Evolutionary conservation across 2,797 vertebrate species (phyloP), one percentile per base, ranked within the genome.

Genomic region (Sitta carolinensis): DNA sequence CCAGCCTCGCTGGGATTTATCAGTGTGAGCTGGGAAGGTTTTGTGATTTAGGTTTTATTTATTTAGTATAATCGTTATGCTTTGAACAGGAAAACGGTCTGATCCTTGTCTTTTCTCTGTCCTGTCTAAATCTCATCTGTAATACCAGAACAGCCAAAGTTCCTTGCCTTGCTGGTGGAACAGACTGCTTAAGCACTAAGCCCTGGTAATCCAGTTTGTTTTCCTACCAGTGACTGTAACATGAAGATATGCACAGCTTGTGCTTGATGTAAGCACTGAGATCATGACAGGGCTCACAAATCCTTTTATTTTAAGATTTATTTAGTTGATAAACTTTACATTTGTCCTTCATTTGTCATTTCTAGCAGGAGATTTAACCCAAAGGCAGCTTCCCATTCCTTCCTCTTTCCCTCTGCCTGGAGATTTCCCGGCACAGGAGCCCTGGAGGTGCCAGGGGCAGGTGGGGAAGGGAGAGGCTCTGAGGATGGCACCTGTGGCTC

Each of bases 121-220:
- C 70, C 70, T 27, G 54, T 4, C 62, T 43, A 30, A 77, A 74
- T 50, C 81, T 47, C 70, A 19, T 89, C 80, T 58, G 57, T 27
- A 18, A 34, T 10, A 32, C 3, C 67, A 17, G 62, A 36, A 16
- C 45, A 85, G 84, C 34, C 69, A 7, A 47, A 93, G 74, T 91
- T 95, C 93, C 75, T 92, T 58, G 52, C 90, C 81, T 80, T 89
- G 78, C 81, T 85, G 40, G 30, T 52, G 57, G 64, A 72, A 43
- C 68, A 84, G 84, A 68, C 78, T 94, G 94, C 92, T 92, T 54
- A 58, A 43, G 89, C 86, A 38, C 93, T 93, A 96, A 95, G 50
- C 86, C 89, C 78, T 82, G 58, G 25, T 93, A 96, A 97, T 94
- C 92, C 93, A 74, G 84, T 95, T 93, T 92, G 84, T 93, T 94